Evolutionary conservation across 1,140 invertebrate genomes (phyloP), one percentile per base, ranked within the genome.

Genomic region (Cydia splendana): DNA sequence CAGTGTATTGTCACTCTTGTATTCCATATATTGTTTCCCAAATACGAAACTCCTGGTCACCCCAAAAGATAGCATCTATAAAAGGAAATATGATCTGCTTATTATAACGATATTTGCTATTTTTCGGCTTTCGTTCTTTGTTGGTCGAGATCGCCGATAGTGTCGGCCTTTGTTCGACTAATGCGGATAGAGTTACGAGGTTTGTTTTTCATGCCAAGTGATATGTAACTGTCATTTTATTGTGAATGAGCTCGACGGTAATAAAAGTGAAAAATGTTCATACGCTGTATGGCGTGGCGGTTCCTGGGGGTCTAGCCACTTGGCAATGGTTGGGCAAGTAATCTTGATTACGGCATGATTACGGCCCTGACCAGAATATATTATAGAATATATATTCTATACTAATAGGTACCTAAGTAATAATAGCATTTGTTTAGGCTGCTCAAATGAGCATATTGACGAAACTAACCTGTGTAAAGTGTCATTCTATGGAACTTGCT

Each of bases 51-150:
- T 69, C 79, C 87, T 86, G 85, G 84, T 86, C 84, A 85, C 88
- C 87, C 84, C 81, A 81, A 80, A 57, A 82, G 86, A 90, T 88
- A 82, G 65, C 75, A 88, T 90, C 88, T 81, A 79, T 84, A 79
- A 73, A 82, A 75, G 75, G 88, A 87, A 91, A 91, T 85, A 85
- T 84, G 87, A 91, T 89, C 85, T 75, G 79, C 85, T 89, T 87
- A 88, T 91, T 91, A 91, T 89, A 91, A 91, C 86, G 87, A 91
- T 91, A 91, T 91, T 91, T 85, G 85, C 84, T 85, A 88, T 81
- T 86, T 88, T 85, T 86, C 80, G 76, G 78, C 78, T 74, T 75
- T 77, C 76, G 76, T 79, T 75, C 77, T 84, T 88, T 88, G 88
- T 89, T 79, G 76, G 77, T 76, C 77, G 80, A 75, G 82, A 81